Conservation (phyloP, 2,113 vertebrate species). For the Aphyosemion australe region DNA sequence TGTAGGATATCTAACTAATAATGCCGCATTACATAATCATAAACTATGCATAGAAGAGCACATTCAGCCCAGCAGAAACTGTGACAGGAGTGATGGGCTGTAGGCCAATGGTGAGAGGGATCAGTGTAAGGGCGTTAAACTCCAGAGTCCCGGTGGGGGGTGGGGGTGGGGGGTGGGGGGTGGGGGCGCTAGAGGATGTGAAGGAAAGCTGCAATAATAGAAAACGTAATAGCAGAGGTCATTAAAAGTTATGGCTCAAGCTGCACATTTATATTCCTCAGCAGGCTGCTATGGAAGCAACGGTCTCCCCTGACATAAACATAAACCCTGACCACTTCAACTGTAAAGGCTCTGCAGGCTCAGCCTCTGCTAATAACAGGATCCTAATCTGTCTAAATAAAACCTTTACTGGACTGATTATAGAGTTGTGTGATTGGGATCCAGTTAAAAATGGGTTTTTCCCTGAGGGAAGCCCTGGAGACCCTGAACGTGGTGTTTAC, state of each 20-base stretch:
- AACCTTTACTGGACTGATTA: slow-evolving; percentile 44
- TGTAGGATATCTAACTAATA: slow-evolving; percentile 59
- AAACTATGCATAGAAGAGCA: slow-evolving; percentile 45
- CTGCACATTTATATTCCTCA: slow-evolving; percentile 17
- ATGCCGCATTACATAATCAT: slow-evolving; percentile 45
- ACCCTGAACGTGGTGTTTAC: slow-evolving; percentile 39
- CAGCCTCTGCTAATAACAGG: slow-evolving; percentile 52
- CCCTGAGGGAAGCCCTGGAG: slow-evolving; percentile 60
- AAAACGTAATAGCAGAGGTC: slow-evolving; percentile 47
- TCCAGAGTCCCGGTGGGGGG: slow-evolving; percentile 46
- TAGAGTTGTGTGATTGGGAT: slow-evolving; percentile 10
- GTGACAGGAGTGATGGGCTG: slow-evolving; percentile 44
- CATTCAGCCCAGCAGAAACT: slow-evolving; percentile 24
- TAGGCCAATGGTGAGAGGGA: slow-evolving; percentile 26
- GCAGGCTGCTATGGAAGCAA: slow-evolving; percentile 28
- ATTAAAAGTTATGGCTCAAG: slow-evolving; percentile 53
- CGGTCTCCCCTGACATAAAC: slow-evolving; percentile 26
- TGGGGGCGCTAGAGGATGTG: slow-evolving; percentile 40
- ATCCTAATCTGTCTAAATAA: slow-evolving; percentile 29
- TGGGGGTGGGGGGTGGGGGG: no score
- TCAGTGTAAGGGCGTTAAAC: slow-evolving; percentile 47
- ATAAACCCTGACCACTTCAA: slow-evolving; percentile 42
- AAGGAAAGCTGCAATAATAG: slow-evolving; percentile 50
- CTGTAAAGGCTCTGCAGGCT: slow-evolving; percentile 18
- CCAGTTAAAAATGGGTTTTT: slow-evolving; percentile 41